A percentile compares a stretch with the other conserved stretches of the same genome.
Conservation (phyloP, 1,140 invertebrate species). For the Hyles vespertilio region DNA sequence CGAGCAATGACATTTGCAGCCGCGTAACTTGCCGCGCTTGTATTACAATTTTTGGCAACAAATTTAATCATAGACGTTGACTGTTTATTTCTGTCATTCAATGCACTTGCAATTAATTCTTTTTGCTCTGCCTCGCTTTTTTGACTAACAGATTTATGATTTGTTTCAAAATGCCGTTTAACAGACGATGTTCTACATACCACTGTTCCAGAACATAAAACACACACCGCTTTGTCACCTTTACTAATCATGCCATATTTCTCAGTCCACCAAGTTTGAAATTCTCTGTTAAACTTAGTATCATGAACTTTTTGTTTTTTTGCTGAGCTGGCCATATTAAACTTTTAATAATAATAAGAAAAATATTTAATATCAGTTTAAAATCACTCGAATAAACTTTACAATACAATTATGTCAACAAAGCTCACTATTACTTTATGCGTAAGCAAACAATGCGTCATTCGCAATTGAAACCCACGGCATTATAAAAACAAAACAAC, state of each 20-base stretch:
- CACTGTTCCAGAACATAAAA: constrained; percentile 1
- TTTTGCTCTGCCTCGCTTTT: constrained; percentile 17
- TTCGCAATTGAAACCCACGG: too few species aligned
- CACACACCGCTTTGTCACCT: constrained; percentile 3
- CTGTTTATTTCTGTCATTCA: constrained; percentile 17
- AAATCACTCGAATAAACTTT: too few species aligned
- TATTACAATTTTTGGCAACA: constrained; percentile 17
- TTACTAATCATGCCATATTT: constrained; percentile 11
- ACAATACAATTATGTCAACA: too few species aligned
- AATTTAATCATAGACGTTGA: constrained; percentile 16
- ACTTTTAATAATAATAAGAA: background rate
- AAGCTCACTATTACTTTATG: too few species aligned
- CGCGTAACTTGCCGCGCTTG: constrained; percentile 17
- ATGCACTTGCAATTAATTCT: constrained; percentile 16
- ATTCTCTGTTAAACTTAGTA: constrained; percentile 8
- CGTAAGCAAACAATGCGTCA: too few species aligned
- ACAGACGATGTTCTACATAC: background rate
- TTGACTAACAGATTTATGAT: constrained; percentile 17
- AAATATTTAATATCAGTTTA: too few species aligned
- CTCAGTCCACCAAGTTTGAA: constrained; percentile 14
- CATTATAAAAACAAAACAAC: too few species aligned
- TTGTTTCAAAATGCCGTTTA: constrained; percentile 9
- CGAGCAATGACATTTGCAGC: constrained; percentile 16
- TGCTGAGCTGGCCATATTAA: constrained; percentile 13
- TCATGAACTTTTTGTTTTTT: constrained; percentile 13